Conservation (phyloP, 2,888 invertebrate genomes). For the Apamea epomidion region DNA sequence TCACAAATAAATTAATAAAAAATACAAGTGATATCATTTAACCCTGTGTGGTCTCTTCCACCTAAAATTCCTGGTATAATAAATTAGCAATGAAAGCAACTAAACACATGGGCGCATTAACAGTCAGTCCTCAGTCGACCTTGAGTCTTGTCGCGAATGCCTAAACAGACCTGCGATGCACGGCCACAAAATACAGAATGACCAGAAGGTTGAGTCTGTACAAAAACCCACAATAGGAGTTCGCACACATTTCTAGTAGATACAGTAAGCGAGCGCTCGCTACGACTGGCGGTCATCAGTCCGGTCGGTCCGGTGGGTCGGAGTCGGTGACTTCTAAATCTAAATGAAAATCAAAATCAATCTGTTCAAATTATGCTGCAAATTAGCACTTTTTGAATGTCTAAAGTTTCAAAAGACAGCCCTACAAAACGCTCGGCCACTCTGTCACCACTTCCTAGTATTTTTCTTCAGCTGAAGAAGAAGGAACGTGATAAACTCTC, state of each 20-base stretch:
- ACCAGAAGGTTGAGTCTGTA: slow-evolving; percentile 1
- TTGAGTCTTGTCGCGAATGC: slow-evolving; percentile 82
- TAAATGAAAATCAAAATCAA: background rate
- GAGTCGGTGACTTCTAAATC: background rate
- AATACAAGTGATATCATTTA: background rate
- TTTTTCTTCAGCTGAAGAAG: background rate
- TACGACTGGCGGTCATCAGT: too few species aligned
- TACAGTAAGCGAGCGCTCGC: background rate
- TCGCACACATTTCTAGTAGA: background rate
- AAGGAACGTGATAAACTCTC: too few species aligned
- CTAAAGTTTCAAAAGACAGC: background rate
- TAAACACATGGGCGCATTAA: slow-evolving; percentile 71
- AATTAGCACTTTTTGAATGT: too few species aligned
- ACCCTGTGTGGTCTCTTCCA: slow-evolving; percentile 15
- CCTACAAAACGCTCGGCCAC: background rate
- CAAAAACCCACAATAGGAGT: background rate
- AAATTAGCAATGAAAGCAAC: slow-evolving; percentile 47
- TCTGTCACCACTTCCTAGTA: background rate
- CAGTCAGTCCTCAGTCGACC: slow-evolving; percentile 81
- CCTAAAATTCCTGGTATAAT: slow-evolving; percentile 34
- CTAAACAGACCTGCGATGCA: slow-evolving; percentile 81
- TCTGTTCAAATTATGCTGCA: background rate
- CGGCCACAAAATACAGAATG: background rate
- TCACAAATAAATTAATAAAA: slow-evolving; percentile 4
- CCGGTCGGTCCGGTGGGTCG: too few species aligned